phyloP scores from a whole-genome alignment of 2,113 vertebrate species.

The Carassius gibelio region DNA sequence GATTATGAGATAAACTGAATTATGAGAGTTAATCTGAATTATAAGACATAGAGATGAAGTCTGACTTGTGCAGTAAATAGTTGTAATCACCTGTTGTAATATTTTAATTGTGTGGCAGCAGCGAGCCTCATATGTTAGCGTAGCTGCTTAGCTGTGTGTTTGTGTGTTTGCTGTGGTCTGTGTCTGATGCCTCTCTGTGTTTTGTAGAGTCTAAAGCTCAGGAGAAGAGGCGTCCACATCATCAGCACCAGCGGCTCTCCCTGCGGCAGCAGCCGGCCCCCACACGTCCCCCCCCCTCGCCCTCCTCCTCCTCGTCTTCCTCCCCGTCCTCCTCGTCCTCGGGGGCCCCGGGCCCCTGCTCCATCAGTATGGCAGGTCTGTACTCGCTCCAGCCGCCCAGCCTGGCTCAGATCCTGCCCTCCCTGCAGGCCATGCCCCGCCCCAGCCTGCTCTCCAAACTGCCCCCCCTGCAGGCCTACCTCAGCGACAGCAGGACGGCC shows the following conservation, averaged over 20 bases:
- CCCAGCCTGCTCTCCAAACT: too few species aligned
- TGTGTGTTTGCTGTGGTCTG: too few species aligned
- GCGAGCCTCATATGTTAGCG: too few species aligned
- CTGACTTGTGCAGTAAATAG: too few species aligned
- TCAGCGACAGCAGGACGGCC: slow-evolving; percentile 60
- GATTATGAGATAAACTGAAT: too few species aligned
- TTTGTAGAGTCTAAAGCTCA: slow-evolving; percentile 81
- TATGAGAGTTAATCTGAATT: too few species aligned
- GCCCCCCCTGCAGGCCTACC: slow-evolving; percentile 27
- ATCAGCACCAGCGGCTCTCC: slow-evolving; percentile 79
- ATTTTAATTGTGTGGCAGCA: too few species aligned
- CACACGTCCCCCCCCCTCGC: slow-evolving; percentile 59
- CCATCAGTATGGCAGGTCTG: slow-evolving; percentile 85
- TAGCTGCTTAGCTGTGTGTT: too few species aligned
- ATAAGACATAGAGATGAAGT: too few species aligned
- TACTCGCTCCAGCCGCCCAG: slow-evolving; percentile 73
- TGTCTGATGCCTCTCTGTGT: not conserved
- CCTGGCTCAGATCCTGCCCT: slow-evolving; percentile 72
- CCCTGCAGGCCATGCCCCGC: slow-evolving; percentile 58
- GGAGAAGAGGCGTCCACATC: slow-evolving; percentile 83
- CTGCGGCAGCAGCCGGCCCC: slow-evolving; percentile 61
- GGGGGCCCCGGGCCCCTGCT: slow-evolving; percentile 74
- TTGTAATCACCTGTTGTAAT: too few species aligned
- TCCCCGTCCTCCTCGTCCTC: slow-evolving; percentile 66
- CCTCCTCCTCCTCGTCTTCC: slow-evolving; percentile 44